These are phyloP conservation scores for Trissolcus japonicus DNA, from an alignment of 2,888 invertebrate genomes.

Conservation along the genomic window DNA sequence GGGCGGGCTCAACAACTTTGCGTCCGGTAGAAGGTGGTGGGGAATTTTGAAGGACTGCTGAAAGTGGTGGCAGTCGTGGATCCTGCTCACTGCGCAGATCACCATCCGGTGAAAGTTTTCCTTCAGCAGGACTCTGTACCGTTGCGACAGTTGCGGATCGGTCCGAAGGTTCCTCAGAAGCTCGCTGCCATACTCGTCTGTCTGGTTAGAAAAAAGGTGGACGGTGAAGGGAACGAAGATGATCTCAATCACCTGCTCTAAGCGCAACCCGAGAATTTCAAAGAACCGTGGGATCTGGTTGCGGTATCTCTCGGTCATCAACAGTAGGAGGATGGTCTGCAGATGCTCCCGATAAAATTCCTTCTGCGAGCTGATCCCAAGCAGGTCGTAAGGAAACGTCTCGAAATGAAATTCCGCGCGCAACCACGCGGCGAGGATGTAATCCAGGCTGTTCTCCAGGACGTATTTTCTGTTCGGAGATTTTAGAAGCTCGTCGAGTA, in stretches of 20 bases:
- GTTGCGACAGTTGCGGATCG: conserved; percentile 63
- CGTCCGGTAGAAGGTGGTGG: conserved; percentile 66
- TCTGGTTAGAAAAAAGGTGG: conserved; percentile 59
- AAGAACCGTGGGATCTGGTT: conserved; percentile 67
- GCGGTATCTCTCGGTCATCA: conserved; percentile 71
- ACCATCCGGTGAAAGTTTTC: conserved; percentile 71
- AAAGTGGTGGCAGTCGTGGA: conserved; percentile 76
- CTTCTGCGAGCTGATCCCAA: conserved; percentile 70
- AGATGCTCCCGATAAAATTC: conserved; percentile 76
- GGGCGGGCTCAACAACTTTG: conserved; percentile 12
- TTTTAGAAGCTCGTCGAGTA: conserved; percentile 75
- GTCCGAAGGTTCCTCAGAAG: conserved; percentile 56
- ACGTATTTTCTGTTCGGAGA: conserved; percentile 64
- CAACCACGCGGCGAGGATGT: conserved; percentile 78
- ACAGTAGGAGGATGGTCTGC: conserved; percentile 73
- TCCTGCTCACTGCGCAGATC: conserved; percentile 65
- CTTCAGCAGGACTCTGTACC: conserved; percentile 65
- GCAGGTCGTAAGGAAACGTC: conserved; percentile 77
- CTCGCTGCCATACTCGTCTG: conserved; percentile 13
- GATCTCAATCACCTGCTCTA: conserved; percentile 67
- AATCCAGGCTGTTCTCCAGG: conserved; percentile 76
- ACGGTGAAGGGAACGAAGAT: conserved; percentile 65
- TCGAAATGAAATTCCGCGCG: conserved; percentile 71
- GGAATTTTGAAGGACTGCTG: conserved; percentile 72
- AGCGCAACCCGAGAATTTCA: conserved; percentile 60